These are phyloP conservation scores for Amazona vittata DNA, from an alignment of 2,113 vertebrate genomes.

Conservation along the genomic window DNA sequence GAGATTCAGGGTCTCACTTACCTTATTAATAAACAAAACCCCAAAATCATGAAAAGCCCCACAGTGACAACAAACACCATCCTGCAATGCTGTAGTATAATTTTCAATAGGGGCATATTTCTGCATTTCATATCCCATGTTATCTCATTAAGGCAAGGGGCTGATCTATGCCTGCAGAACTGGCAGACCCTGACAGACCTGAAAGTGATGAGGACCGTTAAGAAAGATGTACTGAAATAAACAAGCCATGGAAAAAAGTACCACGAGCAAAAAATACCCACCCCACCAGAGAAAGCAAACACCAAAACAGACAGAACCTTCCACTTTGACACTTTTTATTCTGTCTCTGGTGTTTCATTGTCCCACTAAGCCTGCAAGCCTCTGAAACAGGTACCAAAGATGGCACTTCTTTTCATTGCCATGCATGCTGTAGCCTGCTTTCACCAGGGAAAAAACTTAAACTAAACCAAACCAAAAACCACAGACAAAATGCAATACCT, in stretches of 20 bases:
- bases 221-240: not conserved
- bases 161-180: not conserved
- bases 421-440: not conserved
- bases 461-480: fast-evolving
- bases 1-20: not conserved
- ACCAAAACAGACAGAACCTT: not conserved
- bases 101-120: not conserved
- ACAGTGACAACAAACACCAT: not conserved
- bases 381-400: not conserved
- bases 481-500: not conserved
- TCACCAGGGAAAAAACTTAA: not conserved
- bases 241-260: not conserved
- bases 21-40: not conserved
- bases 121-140: not conserved
- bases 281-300: not conserved
- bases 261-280: not conserved
- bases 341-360: not conserved
- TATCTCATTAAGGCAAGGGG: not conserved
- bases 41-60: not conserved
- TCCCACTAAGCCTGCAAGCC: not conserved
- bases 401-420: not conserved
- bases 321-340: not conserved
- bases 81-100: not conserved
- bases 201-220: not conserved
- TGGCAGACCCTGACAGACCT: not conserved